Base-by-base conservation (phyloP, 2,797 vertebrate genomes). In the Borostomias antarcticus region DNA sequence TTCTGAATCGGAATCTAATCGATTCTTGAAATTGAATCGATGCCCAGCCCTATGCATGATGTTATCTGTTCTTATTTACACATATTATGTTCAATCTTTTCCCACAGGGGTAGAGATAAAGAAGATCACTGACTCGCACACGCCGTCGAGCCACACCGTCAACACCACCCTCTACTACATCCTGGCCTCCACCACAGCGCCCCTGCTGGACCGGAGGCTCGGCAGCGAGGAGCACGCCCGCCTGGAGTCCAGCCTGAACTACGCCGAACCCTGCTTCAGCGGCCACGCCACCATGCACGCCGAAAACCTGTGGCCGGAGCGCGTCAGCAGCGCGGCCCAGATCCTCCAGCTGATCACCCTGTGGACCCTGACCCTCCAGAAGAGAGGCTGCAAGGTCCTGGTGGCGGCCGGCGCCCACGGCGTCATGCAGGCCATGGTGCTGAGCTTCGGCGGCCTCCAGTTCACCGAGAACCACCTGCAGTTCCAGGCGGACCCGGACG, bases 381-480 rank as follows among this genome's bases (percentile, higher is more conserved):
- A 99, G 63, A 86, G 97, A 0, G 96, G 96, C 10, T 99, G 97
- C 86, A 99, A 95, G 72, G 94, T 89, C 23, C 91, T 99, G 15
- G 93, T 98, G 79, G 86, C 89, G 0, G 94, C 93, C 0, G 97
- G 97, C 0, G 95, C 94, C 1, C 96, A 98, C 0, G 98, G 98
- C 0, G 87, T 96, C 73, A 94, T 98, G 93, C 98, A 99, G 85
- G 96, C 93, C 19, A 95, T 95, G 93, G 94, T 94, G 79, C 95
- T 99, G 2, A 99, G 98, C 83, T 99, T 99, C 0, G 97, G 96
- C 0, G 98, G 97, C 17, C 93, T 99, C 7, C 97, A 98, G 91
- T 98, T 98, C 91, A 98, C 96, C 0, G 98, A 99, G 81, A 97
- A 98, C 89, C 98, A 99, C 76, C 94, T 99, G 0, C 97, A 98